Conservation (phyloP, 2,888 invertebrate species). For the Brenthis ino region DNA sequence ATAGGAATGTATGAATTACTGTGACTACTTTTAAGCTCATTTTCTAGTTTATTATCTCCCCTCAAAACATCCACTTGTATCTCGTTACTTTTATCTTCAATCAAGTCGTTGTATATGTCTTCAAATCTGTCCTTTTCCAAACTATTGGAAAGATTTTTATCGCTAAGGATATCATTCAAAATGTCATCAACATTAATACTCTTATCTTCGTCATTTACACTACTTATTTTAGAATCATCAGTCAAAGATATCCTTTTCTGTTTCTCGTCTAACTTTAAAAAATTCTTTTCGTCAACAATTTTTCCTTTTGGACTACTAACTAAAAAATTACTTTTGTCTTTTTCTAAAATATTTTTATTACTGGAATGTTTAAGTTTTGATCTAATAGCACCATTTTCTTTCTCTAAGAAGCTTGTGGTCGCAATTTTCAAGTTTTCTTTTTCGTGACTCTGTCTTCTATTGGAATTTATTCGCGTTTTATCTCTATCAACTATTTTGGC, state of each 20-base stretch:
- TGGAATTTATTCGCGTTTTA: constrained; percentile 55
- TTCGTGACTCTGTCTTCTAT: constrained; percentile 63
- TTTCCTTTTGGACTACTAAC: constrained; percentile 69
- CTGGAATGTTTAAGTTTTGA: constrained; percentile 79
- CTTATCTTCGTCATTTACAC: constrained; percentile 46
- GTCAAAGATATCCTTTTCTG: constrained; percentile 50
- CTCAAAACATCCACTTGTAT: constrained; percentile 50
- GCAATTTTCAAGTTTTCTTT: constrained; percentile 67
- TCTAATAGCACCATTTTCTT: constrained; percentile 79
- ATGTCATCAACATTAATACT: constrained; percentile 63
- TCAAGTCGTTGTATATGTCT: constrained; percentile 69
- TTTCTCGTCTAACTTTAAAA: constrained; percentile 55
- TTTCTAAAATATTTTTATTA: constrained; percentile 75
- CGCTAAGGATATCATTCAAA: constrained; percentile 66
- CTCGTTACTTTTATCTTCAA: constrained; percentile 49
- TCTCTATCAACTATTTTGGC: constrained; percentile 73
- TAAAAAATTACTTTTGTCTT: constrained; percentile 75
- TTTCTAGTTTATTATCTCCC: constrained; percentile 39
- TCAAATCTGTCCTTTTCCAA: constrained; percentile 67
- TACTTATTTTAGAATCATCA: constrained; percentile 55
- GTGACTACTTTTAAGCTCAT: constrained; percentile 62
- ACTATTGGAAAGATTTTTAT: constrained; percentile 57
- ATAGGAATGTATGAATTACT: constrained; percentile 62
- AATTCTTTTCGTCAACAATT: constrained; percentile 59
- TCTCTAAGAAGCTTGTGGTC: constrained; percentile 56